A percentile compares a stretch with the other conserved stretches of the same genome.
These are phyloP conservation scores for Antrozous pallidus DNA, from an alignment of 2,797 vertebrate genomes.

Conservation along the genomic window DNA sequence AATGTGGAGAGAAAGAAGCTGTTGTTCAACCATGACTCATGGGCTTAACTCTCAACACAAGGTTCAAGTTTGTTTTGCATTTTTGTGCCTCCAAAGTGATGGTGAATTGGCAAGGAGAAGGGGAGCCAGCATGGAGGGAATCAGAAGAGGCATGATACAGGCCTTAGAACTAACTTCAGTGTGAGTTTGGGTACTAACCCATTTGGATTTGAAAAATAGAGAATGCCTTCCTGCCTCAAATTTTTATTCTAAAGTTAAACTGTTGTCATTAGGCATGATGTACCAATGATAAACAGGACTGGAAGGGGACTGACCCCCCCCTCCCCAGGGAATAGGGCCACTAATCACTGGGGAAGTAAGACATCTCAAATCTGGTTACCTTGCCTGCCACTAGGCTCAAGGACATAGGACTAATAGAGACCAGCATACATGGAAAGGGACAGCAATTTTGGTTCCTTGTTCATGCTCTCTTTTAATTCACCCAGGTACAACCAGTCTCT, in stretches of 20 bases:
- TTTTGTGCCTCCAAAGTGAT: constrained; percentile 12
- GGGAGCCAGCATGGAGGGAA: neutral
- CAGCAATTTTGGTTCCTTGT: neutral
- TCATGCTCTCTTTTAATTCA: neutral
- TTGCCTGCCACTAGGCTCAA: neutral
- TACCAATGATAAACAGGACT: neutral
- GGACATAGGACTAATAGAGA: neutral
- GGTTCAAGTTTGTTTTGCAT: constrained; percentile 36
- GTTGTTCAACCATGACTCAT: constrained; percentile 25
- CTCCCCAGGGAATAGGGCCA: neutral
- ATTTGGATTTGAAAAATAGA: neutral
- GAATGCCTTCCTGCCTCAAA: neutral
- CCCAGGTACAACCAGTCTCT: neutral
- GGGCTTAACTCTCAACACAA: neutral
- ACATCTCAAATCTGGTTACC: neutral
- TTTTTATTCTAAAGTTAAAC: constrained; percentile 8
- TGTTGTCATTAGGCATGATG: neutral
- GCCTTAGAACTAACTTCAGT: neutral
- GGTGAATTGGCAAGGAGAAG: constrained; percentile 27
- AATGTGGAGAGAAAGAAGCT: constrained; percentile 32
- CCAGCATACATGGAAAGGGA: neutral
- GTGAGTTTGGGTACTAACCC: neutral
- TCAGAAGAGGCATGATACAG: constrained; percentile 6
- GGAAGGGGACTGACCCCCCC: neutral
- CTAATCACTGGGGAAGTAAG: neutral